Percentiles rank a stretch among this genome's conserved stretches.
phyloP scores from a whole-genome alignment of 2,113 vertebrate genomes.

The Gymnogyps californianus region DNA sequence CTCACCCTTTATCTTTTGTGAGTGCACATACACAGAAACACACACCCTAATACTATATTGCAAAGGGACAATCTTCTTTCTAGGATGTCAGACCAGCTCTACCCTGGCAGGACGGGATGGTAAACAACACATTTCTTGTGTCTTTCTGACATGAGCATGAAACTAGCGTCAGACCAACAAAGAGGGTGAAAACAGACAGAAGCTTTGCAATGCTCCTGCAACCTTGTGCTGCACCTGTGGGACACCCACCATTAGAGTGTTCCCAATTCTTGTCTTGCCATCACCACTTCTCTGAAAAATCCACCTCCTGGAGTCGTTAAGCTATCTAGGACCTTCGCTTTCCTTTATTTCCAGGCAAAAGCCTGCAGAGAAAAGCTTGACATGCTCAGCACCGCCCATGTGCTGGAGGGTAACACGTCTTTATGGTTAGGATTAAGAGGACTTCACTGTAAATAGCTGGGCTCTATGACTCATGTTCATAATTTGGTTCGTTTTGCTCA shows the following conservation, averaged over 20 bases:
- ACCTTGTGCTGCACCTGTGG: fast-evolving
- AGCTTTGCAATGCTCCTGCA: background rate
- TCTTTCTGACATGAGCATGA: background rate
- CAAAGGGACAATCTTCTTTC: background rate
- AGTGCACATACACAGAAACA: background rate
- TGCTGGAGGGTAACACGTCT: background rate
- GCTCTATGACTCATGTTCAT: background rate
- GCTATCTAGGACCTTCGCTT: background rate
- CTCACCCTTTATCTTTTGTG: background rate
- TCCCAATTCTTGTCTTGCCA: background rate
- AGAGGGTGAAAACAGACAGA: background rate
- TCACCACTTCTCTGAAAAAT: background rate
- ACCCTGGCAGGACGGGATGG: background rate
- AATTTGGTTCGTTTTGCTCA: background rate
- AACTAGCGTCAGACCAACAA: background rate
- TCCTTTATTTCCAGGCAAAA: background rate
- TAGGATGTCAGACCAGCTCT: background rate
- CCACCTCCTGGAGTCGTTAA: background rate
- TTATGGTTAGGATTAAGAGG: background rate
- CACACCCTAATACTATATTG: background rate
- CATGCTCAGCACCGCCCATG: background rate
- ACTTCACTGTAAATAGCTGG: background rate
- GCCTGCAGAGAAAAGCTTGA: background rate
- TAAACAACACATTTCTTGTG: background rate
- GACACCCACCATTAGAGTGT: background rate